Evolutionary conservation across 2,888 invertebrate genomes (phyloP).

Genomic region (Drosophila longiperda): DNA sequence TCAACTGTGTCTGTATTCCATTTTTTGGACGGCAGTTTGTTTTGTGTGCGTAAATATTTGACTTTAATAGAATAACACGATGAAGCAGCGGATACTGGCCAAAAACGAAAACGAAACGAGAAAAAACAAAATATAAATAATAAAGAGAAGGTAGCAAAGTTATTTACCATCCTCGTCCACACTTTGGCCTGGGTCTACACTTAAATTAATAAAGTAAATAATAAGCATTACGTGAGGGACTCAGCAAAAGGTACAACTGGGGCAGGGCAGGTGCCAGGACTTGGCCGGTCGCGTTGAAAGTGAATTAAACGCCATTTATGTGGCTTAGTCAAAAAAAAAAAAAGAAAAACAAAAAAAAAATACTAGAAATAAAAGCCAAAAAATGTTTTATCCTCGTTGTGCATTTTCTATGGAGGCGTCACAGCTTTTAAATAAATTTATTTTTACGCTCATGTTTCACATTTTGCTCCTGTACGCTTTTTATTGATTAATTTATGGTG

Average conservation of each 20-base stretch:
- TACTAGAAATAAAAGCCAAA: not conserved
- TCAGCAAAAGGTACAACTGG: not conserved
- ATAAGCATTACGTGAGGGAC: slow-evolving; percentile 61
- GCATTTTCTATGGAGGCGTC: slow-evolving; percentile 7
- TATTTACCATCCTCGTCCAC: slow-evolving; percentile 52
- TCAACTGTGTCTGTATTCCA: slow-evolving; percentile 16
- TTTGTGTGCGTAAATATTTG: slow-evolving; percentile 72
- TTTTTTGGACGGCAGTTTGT: slow-evolving; percentile 3
- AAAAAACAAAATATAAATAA: slow-evolving; percentile 1
- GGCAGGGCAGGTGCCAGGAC: slow-evolving; percentile 25
- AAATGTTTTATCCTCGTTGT: slow-evolving; percentile 23
- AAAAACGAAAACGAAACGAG: slow-evolving; percentile 5
- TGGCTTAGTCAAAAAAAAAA: slow-evolving; percentile 55
- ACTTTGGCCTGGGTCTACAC: slow-evolving; percentile 49
- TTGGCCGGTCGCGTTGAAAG: slow-evolving; percentile 57
- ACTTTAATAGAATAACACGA: slow-evolving; percentile 80
- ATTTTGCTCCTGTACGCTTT: slow-evolving; percentile 20
- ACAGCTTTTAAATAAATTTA: slow-evolving; percentile 18
- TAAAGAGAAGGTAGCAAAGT: slow-evolving; percentile 23
- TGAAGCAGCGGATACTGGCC: slow-evolving; percentile 47
- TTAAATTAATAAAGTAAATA: slow-evolving; percentile 83
- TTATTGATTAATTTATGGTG: slow-evolving; percentile 74
- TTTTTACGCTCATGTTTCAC: slow-evolving; percentile 9
- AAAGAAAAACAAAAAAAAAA: not conserved
- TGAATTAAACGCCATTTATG: slow-evolving; percentile 77